phyloP scores from a whole-genome alignment of 1,140 invertebrate genomes.

The Hirudo medicinalis region DNA sequence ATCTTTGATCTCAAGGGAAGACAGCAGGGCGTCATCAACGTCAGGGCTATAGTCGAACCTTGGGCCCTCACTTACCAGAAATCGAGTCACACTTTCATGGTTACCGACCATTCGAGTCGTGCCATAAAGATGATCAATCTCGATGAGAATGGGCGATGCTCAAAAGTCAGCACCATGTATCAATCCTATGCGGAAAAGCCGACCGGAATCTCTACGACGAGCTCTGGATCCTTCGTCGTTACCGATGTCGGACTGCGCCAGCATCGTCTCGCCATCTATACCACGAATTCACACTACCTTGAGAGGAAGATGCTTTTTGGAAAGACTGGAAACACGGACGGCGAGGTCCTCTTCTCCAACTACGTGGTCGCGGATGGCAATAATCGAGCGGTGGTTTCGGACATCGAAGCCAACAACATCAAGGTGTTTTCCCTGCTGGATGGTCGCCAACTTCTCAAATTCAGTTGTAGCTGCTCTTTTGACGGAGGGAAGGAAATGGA shows the following conservation, averaged over 20 bases:
- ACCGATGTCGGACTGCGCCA: constrained; percentile 8
- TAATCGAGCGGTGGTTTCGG: constrained; percentile 13
- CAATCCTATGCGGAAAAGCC: constrained; percentile 3
- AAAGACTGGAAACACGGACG: background rate
- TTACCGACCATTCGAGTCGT: constrained; percentile 3
- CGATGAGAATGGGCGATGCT: background rate
- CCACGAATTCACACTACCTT: background rate
- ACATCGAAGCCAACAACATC: constrained; percentile 1
- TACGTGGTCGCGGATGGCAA: constrained; percentile 16
- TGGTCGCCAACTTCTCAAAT: constrained; percentile 13
- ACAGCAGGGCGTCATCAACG: background rate
- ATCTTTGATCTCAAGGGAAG: background rate
- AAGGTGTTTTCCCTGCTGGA: constrained; percentile 3
- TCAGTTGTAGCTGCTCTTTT: constrained; percentile 4
- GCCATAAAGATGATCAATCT: constrained; percentile 7
- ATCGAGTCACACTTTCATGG: background rate
- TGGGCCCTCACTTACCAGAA: background rate
- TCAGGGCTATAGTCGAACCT: background rate
- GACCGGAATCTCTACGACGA: constrained; percentile 1
- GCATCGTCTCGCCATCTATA: background rate
- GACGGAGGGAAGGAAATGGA: constrained; percentile 13
- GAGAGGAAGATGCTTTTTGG: constrained; percentile 8
- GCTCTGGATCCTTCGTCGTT: constrained; percentile 10
- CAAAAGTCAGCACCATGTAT: background rate
- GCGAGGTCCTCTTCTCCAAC: constrained; percentile 2